Base-by-base conservation (phyloP, 2,888 invertebrate species). In the Argyresthia albistria region DNA sequence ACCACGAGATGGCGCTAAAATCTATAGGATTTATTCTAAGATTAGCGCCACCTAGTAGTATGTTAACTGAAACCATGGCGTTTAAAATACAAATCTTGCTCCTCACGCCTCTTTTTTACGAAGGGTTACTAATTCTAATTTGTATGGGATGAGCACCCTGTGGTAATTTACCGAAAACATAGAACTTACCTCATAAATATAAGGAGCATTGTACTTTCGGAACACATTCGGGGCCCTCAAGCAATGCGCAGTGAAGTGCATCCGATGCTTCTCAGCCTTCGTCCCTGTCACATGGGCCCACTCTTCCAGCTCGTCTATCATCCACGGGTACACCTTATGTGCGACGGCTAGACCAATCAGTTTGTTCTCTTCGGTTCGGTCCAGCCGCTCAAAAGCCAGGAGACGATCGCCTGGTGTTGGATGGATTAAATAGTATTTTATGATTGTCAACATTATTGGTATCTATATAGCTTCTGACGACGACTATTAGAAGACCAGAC, bases 191-290 rank as follows among this genome's bases (percentile, higher is more conserved):
- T 89, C 87, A 64, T 89, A 90, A 51, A 90, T 73, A 60, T 79
- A 88, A 8, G 74, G 66, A 0, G 77, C 74, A 0, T 80, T 59
- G 47, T 74, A 88, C 57, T 80, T 84, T 16, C 73, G 60, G 64
- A 84, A 89, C 3, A 90, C 57, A 49, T 88, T 70, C 0, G 90
- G 82, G 3, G 70, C 73, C 57, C 77, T 70, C 54, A 86, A 69
- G 52, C 89, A 72, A 57, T 90, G 88, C 0, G 90, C 89, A 42
- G 65, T 68, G 66, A 90, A 90, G 60, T 87, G 83, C 66, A 89
- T 79, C 16, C 89, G 64, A 53, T 84, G 61, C 36, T 75, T 69
- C 53, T 88, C 83, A 0, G 88, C 77, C 2, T 55, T 64, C 9
- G 76, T 71, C 1, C 58, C 46, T 0, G 89, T 77, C 55, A 62